phyloP scores from a whole-genome alignment of 2,888 invertebrate genomes.

The Limnephilus marmoratus region DNA sequence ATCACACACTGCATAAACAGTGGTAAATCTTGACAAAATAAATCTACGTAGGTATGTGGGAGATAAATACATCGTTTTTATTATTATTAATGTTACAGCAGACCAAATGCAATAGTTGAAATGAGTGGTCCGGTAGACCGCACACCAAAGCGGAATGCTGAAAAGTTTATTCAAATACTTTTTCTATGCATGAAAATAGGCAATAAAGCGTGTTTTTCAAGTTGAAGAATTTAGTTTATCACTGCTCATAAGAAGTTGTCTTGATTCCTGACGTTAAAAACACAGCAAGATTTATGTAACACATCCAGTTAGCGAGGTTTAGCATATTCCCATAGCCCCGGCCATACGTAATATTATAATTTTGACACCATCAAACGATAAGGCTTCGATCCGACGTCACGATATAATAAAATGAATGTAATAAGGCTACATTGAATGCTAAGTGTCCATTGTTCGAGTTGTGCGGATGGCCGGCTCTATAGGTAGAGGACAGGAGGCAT shows the following conservation, averaged over 20 bases:
- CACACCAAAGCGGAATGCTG: background rate
- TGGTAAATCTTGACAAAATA: no score
- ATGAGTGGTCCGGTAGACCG: background rate
- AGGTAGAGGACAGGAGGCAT: slow-evolving; percentile 30
- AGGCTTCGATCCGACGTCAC: slow-evolving; percentile 55
- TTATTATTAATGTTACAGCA: no score
- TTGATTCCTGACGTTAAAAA: background rate
- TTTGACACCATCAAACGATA: slow-evolving; percentile 47
- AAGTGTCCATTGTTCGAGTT: slow-evolving; percentile 58
- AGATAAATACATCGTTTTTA: no score
- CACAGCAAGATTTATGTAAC: background rate
- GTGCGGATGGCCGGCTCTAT: slow-evolving; percentile 10
- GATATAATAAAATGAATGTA: slow-evolving; percentile 59
- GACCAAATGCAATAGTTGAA: no score
- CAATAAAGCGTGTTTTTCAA: background rate
- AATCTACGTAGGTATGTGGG: no score
- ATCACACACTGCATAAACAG: no score
- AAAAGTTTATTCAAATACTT: background rate
- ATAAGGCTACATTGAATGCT: slow-evolving; percentile 60
- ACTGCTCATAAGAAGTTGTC: background rate
- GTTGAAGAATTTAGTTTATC: background rate
- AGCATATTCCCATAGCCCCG: slow-evolving; percentile 34
- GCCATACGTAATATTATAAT: slow-evolving; percentile 37
- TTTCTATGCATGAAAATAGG: background rate
- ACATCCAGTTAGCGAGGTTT: background rate